These are phyloP conservation scores for Sphaeramia orbicularis DNA, from an alignment of 2,797 vertebrate genomes.

Conservation along the genomic window DNA sequence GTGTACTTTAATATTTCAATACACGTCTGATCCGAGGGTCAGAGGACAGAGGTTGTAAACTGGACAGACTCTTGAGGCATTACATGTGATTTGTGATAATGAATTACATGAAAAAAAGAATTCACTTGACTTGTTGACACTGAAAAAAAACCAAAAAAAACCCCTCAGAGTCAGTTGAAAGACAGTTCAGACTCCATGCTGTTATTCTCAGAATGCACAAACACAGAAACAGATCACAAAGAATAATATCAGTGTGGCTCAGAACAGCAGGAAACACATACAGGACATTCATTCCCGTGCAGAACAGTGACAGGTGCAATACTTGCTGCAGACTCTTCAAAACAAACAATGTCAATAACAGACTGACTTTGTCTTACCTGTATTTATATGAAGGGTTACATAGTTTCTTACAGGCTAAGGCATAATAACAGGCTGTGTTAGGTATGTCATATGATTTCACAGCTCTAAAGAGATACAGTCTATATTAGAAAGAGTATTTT, in stretches of 20 bases:
- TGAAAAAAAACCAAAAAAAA: conserved; percentile 3
- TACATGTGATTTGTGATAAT: no score
- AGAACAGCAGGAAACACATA: conserved; percentile 48
- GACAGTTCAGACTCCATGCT: conserved; percentile 46
- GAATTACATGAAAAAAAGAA: neutral
- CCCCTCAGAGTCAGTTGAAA: neutral
- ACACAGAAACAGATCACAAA: conserved; percentile 39
- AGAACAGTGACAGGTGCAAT: conserved; percentile 44
- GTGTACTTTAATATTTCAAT: conserved; percentile 8
- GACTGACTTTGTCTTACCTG: conserved; percentile 23
- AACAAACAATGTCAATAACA: conserved; percentile 38
- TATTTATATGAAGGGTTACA: conserved; percentile 7
- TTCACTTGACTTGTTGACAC: neutral
- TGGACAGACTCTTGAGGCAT: no score
- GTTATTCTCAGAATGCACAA: conserved; percentile 45
- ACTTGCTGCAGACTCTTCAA: conserved; percentile 16
- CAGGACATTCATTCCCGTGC: conserved; percentile 59
- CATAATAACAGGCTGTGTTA: neutral
- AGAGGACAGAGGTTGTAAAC: neutral
- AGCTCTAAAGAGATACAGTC: no score
- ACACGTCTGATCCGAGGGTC: conserved; percentile 2
- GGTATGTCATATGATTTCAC: no score
- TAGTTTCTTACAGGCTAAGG: conserved; percentile 8
- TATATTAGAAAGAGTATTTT: neutral
- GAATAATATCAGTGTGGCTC: conserved; percentile 34